A percentile compares a stretch with the other conserved stretches of the same genome.
Evolutionary conservation across 2,797 vertebrate genomes (phyloP).

Genomic region (Micropoecilia bifurca): DNA sequence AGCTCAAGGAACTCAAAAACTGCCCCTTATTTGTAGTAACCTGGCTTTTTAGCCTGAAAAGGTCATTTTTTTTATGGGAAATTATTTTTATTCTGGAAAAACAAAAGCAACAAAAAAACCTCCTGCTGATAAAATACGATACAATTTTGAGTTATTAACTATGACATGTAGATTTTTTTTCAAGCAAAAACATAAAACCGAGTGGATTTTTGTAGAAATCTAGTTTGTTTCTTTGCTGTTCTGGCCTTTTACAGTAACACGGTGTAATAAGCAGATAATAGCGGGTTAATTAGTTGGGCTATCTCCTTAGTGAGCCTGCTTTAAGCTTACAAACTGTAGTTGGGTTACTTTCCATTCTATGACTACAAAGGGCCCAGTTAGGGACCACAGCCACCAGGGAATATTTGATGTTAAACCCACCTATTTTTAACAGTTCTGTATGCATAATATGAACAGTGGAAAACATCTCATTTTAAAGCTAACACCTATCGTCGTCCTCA

Average conservation of each 20-base stretch:
- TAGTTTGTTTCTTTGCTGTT: neutral
- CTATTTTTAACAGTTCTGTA: neutral
- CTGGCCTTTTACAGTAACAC: neutral
- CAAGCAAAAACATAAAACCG: neutral
- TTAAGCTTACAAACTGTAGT: neutral
- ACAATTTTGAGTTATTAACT: neutral
- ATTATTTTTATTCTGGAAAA: neutral
- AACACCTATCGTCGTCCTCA: neutral
- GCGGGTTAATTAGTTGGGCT: neutral
- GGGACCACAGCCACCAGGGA: neutral
- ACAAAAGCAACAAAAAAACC: neutral
- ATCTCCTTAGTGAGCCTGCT: neutral
- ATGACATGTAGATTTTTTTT: neutral
- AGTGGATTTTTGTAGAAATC: neutral
- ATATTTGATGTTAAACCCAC: neutral
- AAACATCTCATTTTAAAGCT: no score
- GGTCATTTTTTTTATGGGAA: neutral
- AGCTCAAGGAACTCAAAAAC: neutral
- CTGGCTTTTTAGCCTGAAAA: neutral
- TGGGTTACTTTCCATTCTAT: neutral
- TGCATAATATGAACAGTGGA: neutral
- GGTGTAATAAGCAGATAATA: neutral
- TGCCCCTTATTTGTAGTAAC: neutral
- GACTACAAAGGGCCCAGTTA: neutral
- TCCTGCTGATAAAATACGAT: neutral